Evolutionary conservation across 2,113 vertebrate genomes (phyloP), one percentile per base, ranked within the genome.

Genomic region (Danionella cerebrum): DNA sequence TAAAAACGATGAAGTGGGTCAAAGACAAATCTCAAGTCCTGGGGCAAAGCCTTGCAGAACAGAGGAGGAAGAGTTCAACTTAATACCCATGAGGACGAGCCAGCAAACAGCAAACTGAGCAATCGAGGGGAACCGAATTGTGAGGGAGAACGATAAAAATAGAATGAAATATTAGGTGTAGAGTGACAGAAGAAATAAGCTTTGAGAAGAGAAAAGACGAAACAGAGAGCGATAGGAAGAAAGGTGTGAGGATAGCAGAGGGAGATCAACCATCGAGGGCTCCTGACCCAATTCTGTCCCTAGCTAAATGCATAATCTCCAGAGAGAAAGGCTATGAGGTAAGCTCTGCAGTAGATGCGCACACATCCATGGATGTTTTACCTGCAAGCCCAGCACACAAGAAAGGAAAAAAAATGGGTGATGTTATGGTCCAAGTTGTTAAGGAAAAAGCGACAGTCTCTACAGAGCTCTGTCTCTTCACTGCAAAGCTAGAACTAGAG

Each of bases 211-310:
- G 36, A 60, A 60, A 45, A 59, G 22, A 44, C 16, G 11, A 31
- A 7, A 18, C 9, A 12, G 48, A 62, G 36, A 64, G 39, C 45
- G 52, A 63, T 12, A 22, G 14, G 21, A 27, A 70, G 57, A 53
- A 21, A 31, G 57, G 39, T 62, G 18, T 12, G 22, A 60, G 14
- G 33, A 39, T 45, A 31, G 16, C 29, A 36, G 51, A 29, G 44
- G 18, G 52, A 57, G 27, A 60, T 45, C 58, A 41, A 60, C 27
- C 8, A 35, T 22, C 13, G 6, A 39, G 41, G 59, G 51, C 53
- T 33, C 22, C n/a, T 76, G 77, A 79, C 71, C 79, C 63, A 76
- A 68, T 79, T 79, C 39, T 60, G 53, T 71, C 74, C 68, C 18
- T 1, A 53, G 47, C 55, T 21, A 65, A 42, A 13, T n/a, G 9